Percentiles rank a stretch among this genome's conserved stretches.
Conservation (phyloP, 1,140 invertebrate genomes). For the Drosophila santomea region DNA sequence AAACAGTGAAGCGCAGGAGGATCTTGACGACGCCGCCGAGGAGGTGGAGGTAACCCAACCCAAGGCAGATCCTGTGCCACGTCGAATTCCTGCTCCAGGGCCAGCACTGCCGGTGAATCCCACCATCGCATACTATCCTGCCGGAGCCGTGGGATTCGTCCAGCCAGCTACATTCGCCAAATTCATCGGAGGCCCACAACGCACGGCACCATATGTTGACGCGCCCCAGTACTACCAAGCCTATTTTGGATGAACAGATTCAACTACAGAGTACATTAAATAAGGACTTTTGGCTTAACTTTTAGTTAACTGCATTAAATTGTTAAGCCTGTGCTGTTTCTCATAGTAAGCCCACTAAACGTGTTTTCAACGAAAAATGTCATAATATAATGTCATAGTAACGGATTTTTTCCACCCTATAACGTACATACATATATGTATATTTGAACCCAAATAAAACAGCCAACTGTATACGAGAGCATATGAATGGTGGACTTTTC, state of each 20-base stretch:
- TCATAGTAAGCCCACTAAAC: too few species aligned
- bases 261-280: too few species aligned
- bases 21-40: constrained; percentile 67
- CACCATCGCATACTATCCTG: constrained; percentile 68
- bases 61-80: background rate
- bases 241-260: constrained; percentile 40
- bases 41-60: constrained; percentile 49
- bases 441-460: too few species aligned
- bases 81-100: background rate
- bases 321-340: too few species aligned
- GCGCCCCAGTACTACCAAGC: constrained; percentile 55
- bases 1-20: constrained; percentile 72
- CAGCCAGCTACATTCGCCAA: constrained; percentile 39
- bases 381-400: too few species aligned
- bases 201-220: constrained; percentile 35
- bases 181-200: constrained; percentile 15
- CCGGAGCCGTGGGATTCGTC: constrained; percentile 67
- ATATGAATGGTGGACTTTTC: too few species aligned
- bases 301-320: too few species aligned
- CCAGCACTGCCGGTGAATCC: constrained; percentile 23
- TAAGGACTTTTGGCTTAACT: too few species aligned
- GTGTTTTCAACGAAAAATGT: too few species aligned
- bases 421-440: too few species aligned
- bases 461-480: too few species aligned
- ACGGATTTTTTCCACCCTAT: too few species aligned